Evolutionary conservation across 2,888 invertebrate species (phyloP).

Genomic region (Ormyrus nitidulus): DNA sequence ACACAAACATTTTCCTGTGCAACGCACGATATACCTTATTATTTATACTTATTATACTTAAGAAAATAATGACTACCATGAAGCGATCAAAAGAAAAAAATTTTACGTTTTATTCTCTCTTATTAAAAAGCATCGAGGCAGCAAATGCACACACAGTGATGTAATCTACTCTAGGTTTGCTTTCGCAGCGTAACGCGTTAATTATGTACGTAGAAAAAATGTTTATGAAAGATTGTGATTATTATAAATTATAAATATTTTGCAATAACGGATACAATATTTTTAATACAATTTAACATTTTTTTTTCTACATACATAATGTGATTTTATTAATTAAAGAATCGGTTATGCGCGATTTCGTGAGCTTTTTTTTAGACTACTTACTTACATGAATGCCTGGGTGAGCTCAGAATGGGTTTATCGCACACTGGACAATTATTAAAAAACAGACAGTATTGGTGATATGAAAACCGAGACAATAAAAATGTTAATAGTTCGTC

Average conservation of each 20-base stretch:
- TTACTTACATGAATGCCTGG: constrained; percentile 71
- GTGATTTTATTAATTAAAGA: background rate
- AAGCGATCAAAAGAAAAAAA: no score
- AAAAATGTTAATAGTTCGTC: constrained; percentile 1
- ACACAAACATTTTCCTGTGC: background rate
- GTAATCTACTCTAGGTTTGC: constrained; percentile 31
- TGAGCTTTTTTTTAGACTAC: constrained; percentile 45
- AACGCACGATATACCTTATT: background rate
- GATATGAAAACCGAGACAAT: constrained; percentile 25
- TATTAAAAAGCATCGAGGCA: constrained; percentile 31
- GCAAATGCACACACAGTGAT: constrained; percentile 44
- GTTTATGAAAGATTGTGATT: background rate
- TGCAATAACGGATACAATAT: background rate
- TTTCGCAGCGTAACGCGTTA: background rate
- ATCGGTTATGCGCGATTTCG: background rate
- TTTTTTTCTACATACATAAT: background rate
- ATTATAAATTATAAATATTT: background rate
- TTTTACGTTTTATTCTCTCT: no score
- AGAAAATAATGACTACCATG: no score
- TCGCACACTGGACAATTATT: constrained; percentile 72
- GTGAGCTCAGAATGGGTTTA: constrained; percentile 73
- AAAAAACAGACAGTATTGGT: constrained; percentile 23
- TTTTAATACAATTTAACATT: background rate
- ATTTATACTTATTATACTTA: background rate
- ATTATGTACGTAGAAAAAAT: constrained; percentile 11